Evolutionary conservation across 2,797 vertebrate species (phyloP).

Genomic region (Microcaecilia unicolor): DNA sequence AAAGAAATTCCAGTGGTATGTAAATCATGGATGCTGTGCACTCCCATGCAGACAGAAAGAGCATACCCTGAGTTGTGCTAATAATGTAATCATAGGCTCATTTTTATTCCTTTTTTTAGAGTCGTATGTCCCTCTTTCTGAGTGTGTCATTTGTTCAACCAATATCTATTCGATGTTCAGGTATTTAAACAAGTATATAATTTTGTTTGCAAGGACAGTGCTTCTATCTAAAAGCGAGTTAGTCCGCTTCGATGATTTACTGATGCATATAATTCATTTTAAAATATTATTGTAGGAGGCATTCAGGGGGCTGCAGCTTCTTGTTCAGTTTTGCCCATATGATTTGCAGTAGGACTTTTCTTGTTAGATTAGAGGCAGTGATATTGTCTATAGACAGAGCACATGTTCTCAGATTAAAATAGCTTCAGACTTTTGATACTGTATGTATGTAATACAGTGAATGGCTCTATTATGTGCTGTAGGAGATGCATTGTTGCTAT

Average conservation of each 20-base stretch:
- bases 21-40: conserved; percentile 47
- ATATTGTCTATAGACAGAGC: conserved; percentile 31
- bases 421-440: conserved; percentile 47
- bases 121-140: conserved; percentile 29
- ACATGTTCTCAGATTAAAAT: conserved; percentile 41
- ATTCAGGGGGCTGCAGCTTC: conserved; percentile 6
- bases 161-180: conserved; percentile 1
- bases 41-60: conserved; percentile 22
- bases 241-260: conserved; percentile 36
- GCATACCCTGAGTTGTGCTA: conserved; percentile 25
- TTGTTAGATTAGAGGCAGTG: conserved; percentile 7
- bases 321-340: conserved; percentile 20
- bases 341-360: conserved; percentile 11
- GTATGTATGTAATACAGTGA: too few relatives aligned
- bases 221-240: conserved; percentile 30
- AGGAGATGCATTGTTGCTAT: too few relatives aligned
- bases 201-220: conserved; percentile 27
- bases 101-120: conserved; percentile 23
- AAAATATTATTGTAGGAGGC: conserved; percentile 31
- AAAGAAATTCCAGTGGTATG: conserved; percentile 47
- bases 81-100: conserved; percentile 47
- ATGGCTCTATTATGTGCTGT: too few relatives aligned
- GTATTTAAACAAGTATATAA: conserved; percentile 26
- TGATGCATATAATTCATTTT: conserved; percentile 42
- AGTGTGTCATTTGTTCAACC: not conserved